phyloP scores from a whole-genome alignment of 2,797 vertebrate genomes.

The Pelochelys cantorii region DNA sequence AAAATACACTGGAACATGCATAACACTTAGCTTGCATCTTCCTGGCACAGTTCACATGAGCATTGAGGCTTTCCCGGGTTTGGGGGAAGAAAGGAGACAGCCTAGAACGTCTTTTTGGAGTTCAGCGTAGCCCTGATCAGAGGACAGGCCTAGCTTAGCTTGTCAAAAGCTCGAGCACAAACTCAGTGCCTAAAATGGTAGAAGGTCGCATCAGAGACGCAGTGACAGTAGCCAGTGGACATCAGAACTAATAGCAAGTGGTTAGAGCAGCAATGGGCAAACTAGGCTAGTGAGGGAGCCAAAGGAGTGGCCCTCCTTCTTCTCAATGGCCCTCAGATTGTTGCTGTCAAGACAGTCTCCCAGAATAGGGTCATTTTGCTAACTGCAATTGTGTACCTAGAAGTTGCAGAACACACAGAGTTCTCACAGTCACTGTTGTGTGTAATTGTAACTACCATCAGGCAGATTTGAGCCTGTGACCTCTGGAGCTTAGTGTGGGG shows the following conservation, averaged over 20 bases:
- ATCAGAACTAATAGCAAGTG: background rate
- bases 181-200: background rate
- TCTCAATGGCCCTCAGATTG: too few species aligned
- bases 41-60: conserved; percentile 17
- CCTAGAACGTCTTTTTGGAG: background rate
- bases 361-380: too few species aligned
- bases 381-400: too few species aligned
- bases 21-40: conserved; percentile 31
- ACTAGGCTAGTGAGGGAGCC: too few species aligned
- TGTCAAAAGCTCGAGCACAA: background rate
- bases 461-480: too few species aligned
- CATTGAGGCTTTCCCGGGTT: conserved; percentile 2
- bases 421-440: too few species aligned
- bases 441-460: too few species aligned
- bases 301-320: too few species aligned
- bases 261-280: too few species aligned
- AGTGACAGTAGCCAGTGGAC: background rate
- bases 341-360: too few species aligned
- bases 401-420: too few species aligned
- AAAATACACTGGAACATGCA: conserved; percentile 29
- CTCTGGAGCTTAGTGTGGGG: too few species aligned
- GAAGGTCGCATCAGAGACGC: background rate
- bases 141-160: accelerated
- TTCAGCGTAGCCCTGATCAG: accelerated
- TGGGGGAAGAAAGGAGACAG: conserved; percentile 21